Conservation (phyloP, 2,113 vertebrate genomes). For the Chaetodon auriga region DNA sequence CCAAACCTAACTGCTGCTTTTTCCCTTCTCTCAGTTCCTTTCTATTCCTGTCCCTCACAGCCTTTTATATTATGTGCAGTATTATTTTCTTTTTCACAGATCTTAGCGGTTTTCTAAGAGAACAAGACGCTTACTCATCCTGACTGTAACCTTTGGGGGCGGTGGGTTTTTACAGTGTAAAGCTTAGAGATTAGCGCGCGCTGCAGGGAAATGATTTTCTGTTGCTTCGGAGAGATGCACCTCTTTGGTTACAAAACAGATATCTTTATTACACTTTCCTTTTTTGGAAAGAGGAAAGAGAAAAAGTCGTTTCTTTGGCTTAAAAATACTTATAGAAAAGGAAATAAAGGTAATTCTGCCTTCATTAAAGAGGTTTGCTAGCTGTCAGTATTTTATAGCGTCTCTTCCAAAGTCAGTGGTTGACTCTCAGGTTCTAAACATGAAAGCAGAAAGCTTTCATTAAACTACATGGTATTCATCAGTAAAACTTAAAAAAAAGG, state of each 20-base stretch:
- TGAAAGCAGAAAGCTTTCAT: not conserved
- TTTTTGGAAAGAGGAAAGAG: not conserved
- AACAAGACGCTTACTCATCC: constrained; percentile 28
- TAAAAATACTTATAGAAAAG: constrained; percentile 18
- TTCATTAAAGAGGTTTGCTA: constrained; percentile 1
- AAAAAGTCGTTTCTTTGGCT: not conserved
- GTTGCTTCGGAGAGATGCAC: constrained; percentile 13
- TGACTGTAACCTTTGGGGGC: constrained; percentile 26
- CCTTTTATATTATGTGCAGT: constrained; percentile 7
- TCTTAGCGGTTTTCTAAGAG: constrained; percentile 5
- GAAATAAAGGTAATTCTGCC: not conserved
- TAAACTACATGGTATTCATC: not conserved
- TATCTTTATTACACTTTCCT: constrained; percentile 13
- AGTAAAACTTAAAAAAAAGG: not conserved
- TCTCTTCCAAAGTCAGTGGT: not conserved
- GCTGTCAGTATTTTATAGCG: constrained; percentile 16
- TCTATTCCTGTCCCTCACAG: constrained; percentile 19
- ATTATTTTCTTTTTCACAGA: constrained; percentile 23
- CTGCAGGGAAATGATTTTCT: constrained; percentile 13
- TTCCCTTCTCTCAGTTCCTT: not conserved
- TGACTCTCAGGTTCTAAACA: not conserved
- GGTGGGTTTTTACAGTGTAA: constrained; percentile 23
- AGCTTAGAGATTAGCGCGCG: constrained; percentile 57
- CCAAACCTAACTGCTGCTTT: constrained; percentile 25
- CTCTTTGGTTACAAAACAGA: constrained; percentile 35